Base-by-base conservation (phyloP, 2,797 vertebrate species). In the Gymnoscopelus microlampas region DNA sequence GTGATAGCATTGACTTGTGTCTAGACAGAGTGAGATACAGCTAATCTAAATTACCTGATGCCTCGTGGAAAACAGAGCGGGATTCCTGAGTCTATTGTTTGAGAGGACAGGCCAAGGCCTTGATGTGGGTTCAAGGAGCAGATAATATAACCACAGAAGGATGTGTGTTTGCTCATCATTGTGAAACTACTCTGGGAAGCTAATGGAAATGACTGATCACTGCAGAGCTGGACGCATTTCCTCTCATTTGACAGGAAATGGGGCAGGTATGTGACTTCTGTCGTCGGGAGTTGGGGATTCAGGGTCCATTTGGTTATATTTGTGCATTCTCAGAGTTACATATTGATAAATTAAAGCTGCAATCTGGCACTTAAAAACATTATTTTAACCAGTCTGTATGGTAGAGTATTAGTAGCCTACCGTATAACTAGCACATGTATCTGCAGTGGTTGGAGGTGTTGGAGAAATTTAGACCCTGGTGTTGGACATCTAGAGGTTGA, bases 21-120 rank as follows among this genome's bases (percentile, higher is more conserved):
- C 90, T 91, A 92, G 90, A 91, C 88, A 15, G 9, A 44, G 32
- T 73, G 62, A 91, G 91, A 92, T 90, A 89, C 60, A 73, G 85
- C 79, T 93, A 44, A 93, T 94, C 92, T 93, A 86, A 92, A 92
- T 93, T 64, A 72, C 71, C 84, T 80, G 82, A 76, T 70, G 82
- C 78, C 76, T 82, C 35, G 53, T 63, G 0, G 51, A 84, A 83
- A 76, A 77, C 75, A 80, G 82, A 86, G 83, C 49, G 76, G 77
- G 88, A 92, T 89, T 90, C 88, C 87, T 77, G 70, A 84, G 72
- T 54, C 83, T 80, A 88, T 93, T 93, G 91, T 93, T 86, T 50
- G 19, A 59, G 47, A 54, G 70, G 86, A 80, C 68, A 85, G 86
- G 88, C 79, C 67, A 7, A 82, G 80, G 63, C 84, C 87, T 86